Evolutionary conservation across 2,888 invertebrate genomes (phyloP).

Genomic region (Leucania comma): DNA sequence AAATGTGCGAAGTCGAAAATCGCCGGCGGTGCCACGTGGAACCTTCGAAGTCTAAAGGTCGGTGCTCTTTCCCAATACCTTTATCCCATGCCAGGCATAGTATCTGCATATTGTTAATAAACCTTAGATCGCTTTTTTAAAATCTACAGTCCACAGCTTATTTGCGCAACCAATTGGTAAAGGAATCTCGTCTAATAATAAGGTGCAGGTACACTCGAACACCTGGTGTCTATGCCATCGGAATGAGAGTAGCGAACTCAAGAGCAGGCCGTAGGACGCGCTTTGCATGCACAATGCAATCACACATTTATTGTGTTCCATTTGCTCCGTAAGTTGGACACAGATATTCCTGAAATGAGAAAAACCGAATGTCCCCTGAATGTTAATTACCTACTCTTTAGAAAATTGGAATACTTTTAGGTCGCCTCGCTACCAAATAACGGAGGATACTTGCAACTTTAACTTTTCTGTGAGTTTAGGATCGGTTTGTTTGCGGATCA

Average conservation of each 20-base stretch:
- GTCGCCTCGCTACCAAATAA: slow-evolving; percentile 43
- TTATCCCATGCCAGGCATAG: too few relatives aligned
- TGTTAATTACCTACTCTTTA: slow-evolving; percentile 71
- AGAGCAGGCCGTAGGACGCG: slow-evolving; percentile 70
- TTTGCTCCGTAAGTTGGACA: slow-evolving; percentile 75
- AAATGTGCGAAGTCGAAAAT: too few relatives aligned
- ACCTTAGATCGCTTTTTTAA: too few relatives aligned
- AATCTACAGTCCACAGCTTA: too few relatives aligned
- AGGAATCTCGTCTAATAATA: slow-evolving; percentile 20
- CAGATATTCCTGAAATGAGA: slow-evolving; percentile 76
- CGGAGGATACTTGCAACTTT: slow-evolving; percentile 53
- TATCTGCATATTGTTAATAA: too few relatives aligned
- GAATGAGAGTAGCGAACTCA: slow-evolving; percentile 62
- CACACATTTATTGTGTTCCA: slow-evolving; percentile 79
- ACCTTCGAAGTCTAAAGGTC: too few relatives aligned
- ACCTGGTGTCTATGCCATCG: slow-evolving; percentile 56
- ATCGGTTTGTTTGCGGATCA: slow-evolving; percentile 56
- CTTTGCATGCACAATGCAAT: slow-evolving; percentile 80
- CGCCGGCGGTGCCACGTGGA: too few relatives aligned
- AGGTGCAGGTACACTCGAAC: slow-evolving; percentile 26
- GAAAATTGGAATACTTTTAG: slow-evolving; percentile 61
- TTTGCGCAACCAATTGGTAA: too few relatives aligned
- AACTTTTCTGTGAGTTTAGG: slow-evolving; percentile 64
- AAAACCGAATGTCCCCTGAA: slow-evolving; percentile 72
- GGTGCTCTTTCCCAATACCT: too few relatives aligned